Evolutionary conservation across 2,113 vertebrate genomes (phyloP), one percentile per base, ranked within the genome.

Genomic region (Cochlearius cochlearius): DNA sequence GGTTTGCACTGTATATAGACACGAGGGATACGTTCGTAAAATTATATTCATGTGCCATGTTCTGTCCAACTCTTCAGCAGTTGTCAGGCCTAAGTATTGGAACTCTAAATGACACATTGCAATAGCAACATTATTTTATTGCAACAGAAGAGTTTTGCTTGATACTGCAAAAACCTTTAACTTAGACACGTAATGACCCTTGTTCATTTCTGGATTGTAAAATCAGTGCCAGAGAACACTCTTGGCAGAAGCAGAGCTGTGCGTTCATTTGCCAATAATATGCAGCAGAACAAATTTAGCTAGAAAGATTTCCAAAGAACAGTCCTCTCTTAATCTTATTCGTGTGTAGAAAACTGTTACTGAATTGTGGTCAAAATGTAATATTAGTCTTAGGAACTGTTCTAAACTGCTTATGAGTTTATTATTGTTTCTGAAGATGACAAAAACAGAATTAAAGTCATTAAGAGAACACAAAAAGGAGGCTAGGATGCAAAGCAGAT

Each of bases 241-340:
- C 50, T 75, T 96, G 88, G 92, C 96, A 94, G 64, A 90, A 80
- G 56, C n/a, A 72, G 87, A 94, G 64, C 86, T 90, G 34, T 84
- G 60, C 10, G 11, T 74, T 93, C 56, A 30, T 18, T 90, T 90
- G 86, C 52, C 60, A 93, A 0, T 91, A 88, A 81, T 30, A 81
- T 2, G 23, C 39, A 56, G 49, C 5, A 0, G 9, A 52, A 34
- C 66, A 82, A 75, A 81, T 82, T 55, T 73, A 86, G 71, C 45
- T 41, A 77, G 63, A 83, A 83, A 71, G 18, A 77, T 83, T 74
- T 91, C 43, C 19, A 55, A 41, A 86, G 63, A 86, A 27, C 36
- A 45, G 10, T 55, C 23, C 7, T 85, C 56, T 90, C 15, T 68
- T 59, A 50, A 56, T 49, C 32, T 91, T 41, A 64, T 10, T 79